Percentiles rank a stretch among this genome's conserved stretches.
These are phyloP conservation scores for Lepus americanus DNA, from an alignment of 2,113 vertebrate genomes.

Conservation along the genomic window DNA sequence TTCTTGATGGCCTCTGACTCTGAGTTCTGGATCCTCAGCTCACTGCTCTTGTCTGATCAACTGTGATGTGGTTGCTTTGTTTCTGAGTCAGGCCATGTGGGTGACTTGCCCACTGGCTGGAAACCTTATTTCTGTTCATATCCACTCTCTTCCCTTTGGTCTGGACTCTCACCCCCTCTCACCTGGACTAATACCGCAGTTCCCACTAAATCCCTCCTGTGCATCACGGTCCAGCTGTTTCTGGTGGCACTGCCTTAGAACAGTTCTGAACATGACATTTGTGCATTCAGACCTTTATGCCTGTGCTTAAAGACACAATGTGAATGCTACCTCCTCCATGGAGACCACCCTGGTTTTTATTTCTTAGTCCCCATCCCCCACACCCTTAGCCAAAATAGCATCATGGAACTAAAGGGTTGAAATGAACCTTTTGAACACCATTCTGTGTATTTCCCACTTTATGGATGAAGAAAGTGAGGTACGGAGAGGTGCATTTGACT, in stretches of 20 bases:
- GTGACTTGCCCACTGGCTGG: too few relatives aligned
- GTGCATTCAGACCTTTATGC: accelerated
- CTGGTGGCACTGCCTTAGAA: too few relatives aligned
- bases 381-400: background rate
- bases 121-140: too few relatives aligned
- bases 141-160: background rate
- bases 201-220: accelerated
- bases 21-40: background rate
- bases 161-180: background rate
- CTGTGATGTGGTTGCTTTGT: too few relatives aligned
- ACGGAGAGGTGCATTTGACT: too few relatives aligned
- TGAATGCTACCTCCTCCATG: accelerated
- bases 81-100: background rate
- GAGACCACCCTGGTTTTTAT: background rate
- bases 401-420: background rate
- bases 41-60: background rate
- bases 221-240: accelerated
- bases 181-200: accelerated
- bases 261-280: accelerated
- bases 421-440: background rate
- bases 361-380: too few relatives aligned
- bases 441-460: background rate
- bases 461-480: background rate
- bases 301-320: background rate
- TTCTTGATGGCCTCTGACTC: background rate